Evolutionary conservation across 2,888 invertebrate genomes (phyloP), one percentile per base, ranked within the genome.

Genomic region (Drosophila formosana): DNA sequence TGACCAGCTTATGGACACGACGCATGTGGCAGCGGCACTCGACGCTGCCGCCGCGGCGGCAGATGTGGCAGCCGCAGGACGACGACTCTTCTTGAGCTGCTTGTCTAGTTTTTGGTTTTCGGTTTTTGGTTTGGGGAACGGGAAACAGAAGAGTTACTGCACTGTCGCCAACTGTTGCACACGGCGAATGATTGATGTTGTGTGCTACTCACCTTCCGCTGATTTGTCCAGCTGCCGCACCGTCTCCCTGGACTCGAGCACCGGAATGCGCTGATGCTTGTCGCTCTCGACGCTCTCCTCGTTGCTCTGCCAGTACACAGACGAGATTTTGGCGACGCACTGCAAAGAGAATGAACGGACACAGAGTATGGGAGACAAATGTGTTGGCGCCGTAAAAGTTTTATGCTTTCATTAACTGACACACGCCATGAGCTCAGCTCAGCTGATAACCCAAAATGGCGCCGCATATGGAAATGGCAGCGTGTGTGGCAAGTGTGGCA

Each of bases 241-340:
- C 62, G 96, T 95, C 90, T 96, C 96, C 66, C 96, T 94, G 77
- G 96, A 96, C 91, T 96, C 96, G 81, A 95, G 93, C 50, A 95
- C 95, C 76, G 96, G 96, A 56, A 96, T 95, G 90, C 95, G 95
- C 88, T 95, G 94, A 84, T 95, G 94, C 82, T 95, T 94, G 81
- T 95, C 95, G 37, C 96, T 96, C 92, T 96, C 96, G 55, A 97
- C 96, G 89, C 96, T 97, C 91, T 97, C 96, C 92, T 97, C 97
- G 93, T 97, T 97, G 91, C 96, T 96, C 82, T 96, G 94, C 95
- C 96, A 96, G 93, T 97, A 97, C 47, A 97, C 95, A 39, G 96
- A 96, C 63, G 96, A 96, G 92, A 97, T 97, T 85, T 96, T 97
- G 68, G 97, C 97, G 91, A 97, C 94, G 93, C 97, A 97, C 95